Evolutionary conservation across 2,888 invertebrate genomes (phyloP).

Genomic region (Chrysolina haemoptera): DNA sequence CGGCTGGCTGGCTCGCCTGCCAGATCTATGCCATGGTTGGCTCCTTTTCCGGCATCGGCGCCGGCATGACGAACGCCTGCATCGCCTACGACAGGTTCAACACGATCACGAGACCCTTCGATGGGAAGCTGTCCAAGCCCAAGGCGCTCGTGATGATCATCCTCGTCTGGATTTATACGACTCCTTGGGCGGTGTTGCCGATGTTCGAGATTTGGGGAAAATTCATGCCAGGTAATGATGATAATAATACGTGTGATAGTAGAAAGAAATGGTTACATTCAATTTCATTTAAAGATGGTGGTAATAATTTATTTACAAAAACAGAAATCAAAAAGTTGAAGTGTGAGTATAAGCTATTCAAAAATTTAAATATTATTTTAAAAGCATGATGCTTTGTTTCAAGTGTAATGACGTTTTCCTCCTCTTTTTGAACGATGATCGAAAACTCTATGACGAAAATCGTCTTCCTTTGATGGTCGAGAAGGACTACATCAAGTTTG

Average conservation of each 20-base stretch:
- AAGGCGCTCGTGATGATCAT: slow-evolving; percentile 84
- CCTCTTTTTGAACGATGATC: too few species aligned
- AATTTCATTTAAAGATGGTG: too few species aligned
- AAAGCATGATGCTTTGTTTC: too few species aligned
- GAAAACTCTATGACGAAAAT: too few species aligned
- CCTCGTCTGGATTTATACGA: slow-evolving; percentile 82
- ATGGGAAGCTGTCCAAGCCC: slow-evolving; percentile 85
- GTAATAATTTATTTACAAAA: too few species aligned
- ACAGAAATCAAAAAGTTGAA: too few species aligned
- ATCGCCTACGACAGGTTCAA: slow-evolving; percentile 89
- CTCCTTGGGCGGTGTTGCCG: slow-evolving; percentile 87
- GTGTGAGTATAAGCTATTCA: too few species aligned
- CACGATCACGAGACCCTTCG: slow-evolving; percentile 86
- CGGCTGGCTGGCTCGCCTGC: slow-evolving; percentile 81
- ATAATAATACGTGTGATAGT: neutral
- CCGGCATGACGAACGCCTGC: slow-evolving; percentile 85
- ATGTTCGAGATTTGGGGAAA: slow-evolving; percentile 87
- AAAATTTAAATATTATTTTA: too few species aligned
- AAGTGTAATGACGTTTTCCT: too few species aligned
- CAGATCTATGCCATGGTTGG: slow-evolving; percentile 85
- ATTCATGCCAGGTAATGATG: slow-evolving; percentile 80
- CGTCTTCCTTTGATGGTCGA: too few species aligned
- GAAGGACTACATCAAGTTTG: too few species aligned
- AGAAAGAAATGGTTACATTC: neutral
- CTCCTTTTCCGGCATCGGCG: slow-evolving; percentile 86